A percentile compares a stretch with the other conserved stretches of the same genome.
Evolutionary conservation across 1,140 invertebrate species (phyloP).

Genomic region (Notospermus geniculatus): DNA sequence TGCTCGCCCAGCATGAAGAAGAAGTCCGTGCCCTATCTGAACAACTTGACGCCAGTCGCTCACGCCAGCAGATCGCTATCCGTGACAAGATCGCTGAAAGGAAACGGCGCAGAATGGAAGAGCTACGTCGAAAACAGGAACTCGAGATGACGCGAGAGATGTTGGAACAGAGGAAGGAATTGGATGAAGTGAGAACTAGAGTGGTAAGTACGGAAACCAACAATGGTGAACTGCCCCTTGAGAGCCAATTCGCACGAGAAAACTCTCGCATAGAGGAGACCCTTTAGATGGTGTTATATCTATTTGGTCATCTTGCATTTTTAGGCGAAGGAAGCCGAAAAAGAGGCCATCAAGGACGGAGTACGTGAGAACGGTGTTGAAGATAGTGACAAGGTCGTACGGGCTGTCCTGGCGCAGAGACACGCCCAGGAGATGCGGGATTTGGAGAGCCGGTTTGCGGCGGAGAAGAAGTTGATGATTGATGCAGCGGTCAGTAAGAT

Average conservation of each 20-base stretch:
- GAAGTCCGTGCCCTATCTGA: constrained; percentile 42
- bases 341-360: constrained; percentile 45
- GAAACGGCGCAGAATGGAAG: constrained; percentile 36
- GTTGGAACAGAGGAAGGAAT: constrained; percentile 49
- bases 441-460: constrained; percentile 40
- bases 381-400: constrained; percentile 47
- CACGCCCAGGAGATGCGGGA: constrained; percentile 46
- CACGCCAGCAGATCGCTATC: constrained; percentile 38
- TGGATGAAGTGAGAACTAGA: constrained; percentile 43
- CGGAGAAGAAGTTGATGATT: constrained; percentile 43
- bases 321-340: constrained; percentile 44
- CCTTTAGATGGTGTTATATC: too few species aligned
- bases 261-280: too few species aligned
- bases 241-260: too few species aligned
- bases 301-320: too few species aligned
- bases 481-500: constrained; percentile 45
- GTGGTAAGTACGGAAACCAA: constrained; percentile 27
- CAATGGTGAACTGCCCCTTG: too few species aligned
- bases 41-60: constrained; percentile 36
- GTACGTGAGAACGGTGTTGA: constrained; percentile 50
- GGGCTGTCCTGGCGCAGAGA: constrained; percentile 45
- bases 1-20: constrained; percentile 44
- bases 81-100: constrained; percentile 39
- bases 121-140: constrained; percentile 45
- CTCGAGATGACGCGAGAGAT: constrained; percentile 44